Percentiles rank a stretch among this genome's conserved stretches.
Conservation (phyloP, 64 coral and sea anemone genomes). For the Hydrozoanthus tunicans region DNA sequence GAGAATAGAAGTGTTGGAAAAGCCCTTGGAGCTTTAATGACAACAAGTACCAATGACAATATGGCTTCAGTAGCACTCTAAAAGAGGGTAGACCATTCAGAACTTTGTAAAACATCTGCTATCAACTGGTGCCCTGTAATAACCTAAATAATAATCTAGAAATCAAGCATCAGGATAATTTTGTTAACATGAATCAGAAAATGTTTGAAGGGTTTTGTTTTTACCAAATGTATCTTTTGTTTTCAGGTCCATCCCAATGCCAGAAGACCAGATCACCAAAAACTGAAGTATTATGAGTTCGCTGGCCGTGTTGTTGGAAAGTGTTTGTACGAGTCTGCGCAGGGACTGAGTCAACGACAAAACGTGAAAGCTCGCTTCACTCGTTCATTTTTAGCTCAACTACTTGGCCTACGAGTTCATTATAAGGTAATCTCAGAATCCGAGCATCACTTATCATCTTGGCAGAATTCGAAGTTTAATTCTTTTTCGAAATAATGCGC, state of each 20-base stretch:
- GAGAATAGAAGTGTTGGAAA: no score
- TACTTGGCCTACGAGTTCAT: constrained; percentile 89
- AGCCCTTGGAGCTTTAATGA: no score
- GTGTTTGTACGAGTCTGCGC: constrained; percentile 90
- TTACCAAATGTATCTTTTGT: neutral
- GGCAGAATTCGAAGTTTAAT: neutral
- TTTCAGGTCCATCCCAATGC: constrained; percentile 89
- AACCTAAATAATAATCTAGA: no score
- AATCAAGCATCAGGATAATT: no score
- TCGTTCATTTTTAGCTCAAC: constrained; percentile 91
- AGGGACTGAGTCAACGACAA: constrained; percentile 53
- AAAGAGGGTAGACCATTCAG: no score
- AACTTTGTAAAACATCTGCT: no score
- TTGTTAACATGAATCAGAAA: no score
- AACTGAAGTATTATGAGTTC: constrained; percentile 95
- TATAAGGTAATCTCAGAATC: constrained; percentile 75
- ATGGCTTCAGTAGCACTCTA: no score
- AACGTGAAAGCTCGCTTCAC: constrained; percentile 96
- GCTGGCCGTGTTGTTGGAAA: constrained; percentile 92
- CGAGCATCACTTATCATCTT: neutral
- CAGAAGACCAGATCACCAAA: constrained; percentile 58
- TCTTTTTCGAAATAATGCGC: no score
- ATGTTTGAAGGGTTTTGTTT: no score
- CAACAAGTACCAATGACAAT: no score
- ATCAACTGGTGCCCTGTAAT: no score